Percentiles rank a stretch among this genome's conserved stretches.
phyloP scores from a whole-genome alignment of 2,113 vertebrate genomes.

The Lota lota region DNA sequence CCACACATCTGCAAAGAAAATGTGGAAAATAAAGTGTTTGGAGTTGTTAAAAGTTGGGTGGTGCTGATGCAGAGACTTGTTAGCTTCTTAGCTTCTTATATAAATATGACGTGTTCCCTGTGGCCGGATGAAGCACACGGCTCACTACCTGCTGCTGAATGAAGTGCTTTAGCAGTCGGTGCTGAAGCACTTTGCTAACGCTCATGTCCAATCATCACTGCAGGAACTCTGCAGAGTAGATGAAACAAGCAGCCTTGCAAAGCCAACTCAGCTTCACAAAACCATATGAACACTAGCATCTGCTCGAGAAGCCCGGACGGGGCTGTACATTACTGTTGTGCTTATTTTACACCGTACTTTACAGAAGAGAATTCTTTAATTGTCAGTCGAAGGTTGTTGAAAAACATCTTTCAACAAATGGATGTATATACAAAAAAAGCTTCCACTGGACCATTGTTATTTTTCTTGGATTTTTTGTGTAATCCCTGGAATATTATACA shows the following conservation, averaged over 20 bases:
- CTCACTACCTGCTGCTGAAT: constrained; percentile 9
- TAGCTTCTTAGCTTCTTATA: background rate
- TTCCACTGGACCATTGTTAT: too few relatives aligned
- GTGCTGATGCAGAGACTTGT: too few relatives aligned
- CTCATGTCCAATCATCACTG: background rate
- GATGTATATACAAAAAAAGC: too few relatives aligned
- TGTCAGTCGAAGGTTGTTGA: too few relatives aligned
- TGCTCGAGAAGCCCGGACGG: background rate
- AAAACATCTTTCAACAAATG: too few relatives aligned
- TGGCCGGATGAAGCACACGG: background rate
- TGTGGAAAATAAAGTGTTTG: too few relatives aligned
- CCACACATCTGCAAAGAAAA: background rate
- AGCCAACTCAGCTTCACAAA: background rate
- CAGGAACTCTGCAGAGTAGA: background rate
- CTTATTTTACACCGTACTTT: too few relatives aligned
- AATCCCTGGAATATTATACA: too few relatives aligned
- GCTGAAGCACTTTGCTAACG: background rate
- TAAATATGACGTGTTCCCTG: constrained; percentile 2
- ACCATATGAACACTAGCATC: background rate
- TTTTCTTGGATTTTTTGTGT: too few relatives aligned
- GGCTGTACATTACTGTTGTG: too few relatives aligned
- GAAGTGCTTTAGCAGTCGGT: constrained; percentile 4
- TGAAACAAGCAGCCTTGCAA: background rate
- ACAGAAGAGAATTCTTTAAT: too few relatives aligned
- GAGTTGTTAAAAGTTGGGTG: background rate